These are phyloP conservation scores for Anomalospiza imberbis DNA, from an alignment of 2,797 vertebrate genomes.

Conservation along the genomic window DNA sequence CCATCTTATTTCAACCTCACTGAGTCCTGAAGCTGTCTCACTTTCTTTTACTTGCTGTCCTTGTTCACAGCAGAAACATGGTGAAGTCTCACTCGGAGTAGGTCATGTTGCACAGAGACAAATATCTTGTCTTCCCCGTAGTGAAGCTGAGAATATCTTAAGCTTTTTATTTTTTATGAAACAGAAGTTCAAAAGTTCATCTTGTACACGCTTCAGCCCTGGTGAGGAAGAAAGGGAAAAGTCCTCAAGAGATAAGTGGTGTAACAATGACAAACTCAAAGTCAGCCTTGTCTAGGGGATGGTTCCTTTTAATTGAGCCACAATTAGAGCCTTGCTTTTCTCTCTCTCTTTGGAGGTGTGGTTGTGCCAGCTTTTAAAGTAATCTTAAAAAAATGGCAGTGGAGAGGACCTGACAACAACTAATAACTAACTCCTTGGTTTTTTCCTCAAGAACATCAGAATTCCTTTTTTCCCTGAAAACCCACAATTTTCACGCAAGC, in stretches of 20 bases:
- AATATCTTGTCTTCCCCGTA: constrained; percentile 21
- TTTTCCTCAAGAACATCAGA: not conserved
- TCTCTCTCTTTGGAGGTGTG: not conserved
- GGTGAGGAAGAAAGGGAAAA: constrained; percentile 10
- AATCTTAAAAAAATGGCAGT: not conserved
- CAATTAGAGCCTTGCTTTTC: not conserved
- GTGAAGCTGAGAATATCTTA: constrained; percentile 36
- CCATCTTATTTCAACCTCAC: not conserved
- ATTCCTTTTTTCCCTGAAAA: not conserved
- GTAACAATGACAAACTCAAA: not conserved
- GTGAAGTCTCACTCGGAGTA: not conserved
- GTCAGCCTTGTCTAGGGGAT: not conserved
- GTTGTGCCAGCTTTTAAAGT: not conserved
- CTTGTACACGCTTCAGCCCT: not conserved
- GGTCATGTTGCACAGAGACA: constrained; percentile 17
- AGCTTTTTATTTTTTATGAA: constrained; percentile 59
- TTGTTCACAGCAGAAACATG: not conserved
- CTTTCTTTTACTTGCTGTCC: not conserved
- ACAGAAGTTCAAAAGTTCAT: constrained; percentile 48
- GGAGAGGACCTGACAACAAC: not conserved
- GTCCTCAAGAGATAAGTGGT: constrained; percentile 24
- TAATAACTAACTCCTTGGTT: not conserved
- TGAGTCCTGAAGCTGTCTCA: not conserved
- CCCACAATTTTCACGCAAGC: not conserved
- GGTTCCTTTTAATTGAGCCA: constrained; percentile 12